phyloP scores from a whole-genome alignment of 2,797 vertebrate species.

The Pipistrellus pipistrellus region DNA sequence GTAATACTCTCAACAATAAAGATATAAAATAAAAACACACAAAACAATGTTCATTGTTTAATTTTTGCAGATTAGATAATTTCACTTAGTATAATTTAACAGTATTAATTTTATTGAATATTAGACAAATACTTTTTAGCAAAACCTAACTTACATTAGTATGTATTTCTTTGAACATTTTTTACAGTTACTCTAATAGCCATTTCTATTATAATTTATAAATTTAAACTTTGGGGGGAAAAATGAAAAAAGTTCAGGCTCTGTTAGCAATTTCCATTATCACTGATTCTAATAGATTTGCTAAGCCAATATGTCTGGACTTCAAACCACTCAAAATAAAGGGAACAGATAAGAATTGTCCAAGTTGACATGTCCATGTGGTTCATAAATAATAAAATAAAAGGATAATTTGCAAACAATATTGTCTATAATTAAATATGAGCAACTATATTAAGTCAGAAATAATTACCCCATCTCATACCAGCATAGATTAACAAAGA shows the following conservation, averaged over 20 bases:
- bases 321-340: constrained; percentile 41
- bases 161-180: not conserved
- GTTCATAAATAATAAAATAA: constrained; percentile 62
- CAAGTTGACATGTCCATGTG: not conserved
- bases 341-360: constrained; percentile 13
- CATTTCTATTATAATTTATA: constrained; percentile 35
- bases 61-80: not conserved
- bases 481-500: constrained; percentile 43
- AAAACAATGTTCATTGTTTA: not conserved
- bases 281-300: not conserved
- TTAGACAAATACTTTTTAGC: constrained; percentile 54
- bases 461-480: constrained; percentile 48
- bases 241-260: not conserved
- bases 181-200: not conserved
- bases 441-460: constrained; percentile 61
- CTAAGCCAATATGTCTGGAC: not conserved
- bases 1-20: too few species aligned
- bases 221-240: not conserved
- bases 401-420: constrained; percentile 6
- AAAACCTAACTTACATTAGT: not conserved
- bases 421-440: constrained; percentile 60
- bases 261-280: constrained; percentile 16
- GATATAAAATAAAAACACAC: too few species aligned
- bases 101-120: constrained; percentile 62
- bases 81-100: constrained; percentile 61